Evolutionary conservation across 1,140 invertebrate species (phyloP), one percentile per base, ranked within the genome.

Genomic region (Pseudoatta argentina): DNA sequence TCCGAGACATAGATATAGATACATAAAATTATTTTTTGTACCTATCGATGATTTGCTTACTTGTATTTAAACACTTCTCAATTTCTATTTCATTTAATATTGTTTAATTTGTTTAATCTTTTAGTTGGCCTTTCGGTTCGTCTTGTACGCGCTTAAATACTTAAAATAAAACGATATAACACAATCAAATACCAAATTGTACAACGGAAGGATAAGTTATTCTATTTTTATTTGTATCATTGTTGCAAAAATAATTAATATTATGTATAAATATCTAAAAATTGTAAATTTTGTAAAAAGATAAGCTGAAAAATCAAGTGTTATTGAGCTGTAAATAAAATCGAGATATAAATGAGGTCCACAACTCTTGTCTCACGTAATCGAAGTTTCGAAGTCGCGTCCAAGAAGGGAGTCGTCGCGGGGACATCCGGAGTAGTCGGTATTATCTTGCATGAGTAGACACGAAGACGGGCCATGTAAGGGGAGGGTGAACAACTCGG

Each of bases 391-490:
- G 44, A 18, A 66, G 48, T 39, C 24, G 57, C 48, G 63, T 63
- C 34, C 61, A 48, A 59, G 69, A 18, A 67, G 39, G 48, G 61
- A 87, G 34, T 57, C 55, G 44, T 21, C 39, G 63, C 39, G 63
- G 69, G 88, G 73, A 89, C 83, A 90, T 87, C 89, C 88, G 89
- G 76, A 90, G 55, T 90, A 91, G 81, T 87, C 55, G 66, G 82
- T 57, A 88, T 88, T 91, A 90, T 90, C 83, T 85, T 79, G 75
- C 69, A 81, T 73, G 66, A 67, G 86, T 78, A 86, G 77, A 90
- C 72, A 78, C 61, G 81, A 85, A 87, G 73, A 88, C 66, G 77
- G 79, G 8, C 27, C 59, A 48, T 24, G 75, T 18, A 8, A 71
- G 66, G 75, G 61, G 61, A 91, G 86, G 64, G 66, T 30, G 85